Evolutionary conservation across 2,888 invertebrate species (phyloP).

Genomic region (Tenthredo scrophulariae): DNA sequence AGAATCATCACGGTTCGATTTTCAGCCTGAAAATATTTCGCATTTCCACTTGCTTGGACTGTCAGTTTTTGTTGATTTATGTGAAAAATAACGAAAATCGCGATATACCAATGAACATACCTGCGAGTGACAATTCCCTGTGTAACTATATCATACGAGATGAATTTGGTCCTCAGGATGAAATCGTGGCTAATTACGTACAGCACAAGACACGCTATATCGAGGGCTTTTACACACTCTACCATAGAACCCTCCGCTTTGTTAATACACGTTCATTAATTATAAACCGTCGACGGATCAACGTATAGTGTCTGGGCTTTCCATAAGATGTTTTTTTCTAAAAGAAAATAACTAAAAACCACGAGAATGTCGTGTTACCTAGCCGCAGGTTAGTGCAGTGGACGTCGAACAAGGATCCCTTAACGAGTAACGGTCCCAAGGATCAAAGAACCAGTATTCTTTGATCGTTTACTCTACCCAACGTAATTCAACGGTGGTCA

Average conservation of each 20-base stretch:
- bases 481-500: conserved; percentile 20
- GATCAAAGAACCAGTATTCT: background rate
- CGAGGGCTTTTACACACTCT: background rate
- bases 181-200: conserved; percentile 30
- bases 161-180: background rate
- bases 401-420: background rate
- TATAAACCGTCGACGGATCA: background rate
- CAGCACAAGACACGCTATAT: background rate
- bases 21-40: background rate
- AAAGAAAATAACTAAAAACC: conserved; percentile 7
- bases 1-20: background rate
- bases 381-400: background rate
- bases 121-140: background rate
- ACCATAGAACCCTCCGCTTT: background rate
- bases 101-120: background rate
- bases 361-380: background rate
- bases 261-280: conserved; percentile 5
- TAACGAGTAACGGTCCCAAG: conserved; percentile 2
- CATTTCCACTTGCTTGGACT: background rate
- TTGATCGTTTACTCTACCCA: background rate
- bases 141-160: background rate
- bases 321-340: background rate
- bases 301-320: background rate
- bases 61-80: background rate
- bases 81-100: background rate